Percentiles rank a stretch among this genome's conserved stretches.
Conservation (phyloP, 2,888 invertebrate genomes). For the Acanthosepion lycidas region DNA sequence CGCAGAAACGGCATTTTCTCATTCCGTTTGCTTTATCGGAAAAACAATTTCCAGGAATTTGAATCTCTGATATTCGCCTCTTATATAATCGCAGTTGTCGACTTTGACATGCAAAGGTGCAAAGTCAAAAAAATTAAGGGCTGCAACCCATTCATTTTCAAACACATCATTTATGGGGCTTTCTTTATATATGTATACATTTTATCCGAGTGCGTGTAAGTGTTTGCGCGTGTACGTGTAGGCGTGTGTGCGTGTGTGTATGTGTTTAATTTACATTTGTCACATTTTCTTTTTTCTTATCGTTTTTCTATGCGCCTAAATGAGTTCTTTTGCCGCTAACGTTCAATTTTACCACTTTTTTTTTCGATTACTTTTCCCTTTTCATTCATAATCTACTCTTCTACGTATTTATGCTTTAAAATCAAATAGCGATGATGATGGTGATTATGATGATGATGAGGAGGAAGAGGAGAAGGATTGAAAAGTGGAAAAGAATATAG, state of each 20-base stretch:
- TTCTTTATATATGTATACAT: background rate
- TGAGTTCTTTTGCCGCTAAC: background rate
- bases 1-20: background rate
- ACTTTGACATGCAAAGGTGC: slow-evolving; percentile 10
- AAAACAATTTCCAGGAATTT: background rate
- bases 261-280: background rate
- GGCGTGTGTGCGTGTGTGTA: background rate
- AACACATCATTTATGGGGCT: background rate
- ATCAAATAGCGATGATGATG: background rate
- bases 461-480: background rate
- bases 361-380: background rate
- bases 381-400: no score
- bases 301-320: background rate
- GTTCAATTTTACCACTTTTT: background rate
- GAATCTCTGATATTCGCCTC: slow-evolving; percentile 11
- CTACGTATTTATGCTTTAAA: no score
- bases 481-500: background rate
- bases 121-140: background rate
- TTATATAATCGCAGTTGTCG: background rate
- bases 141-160: background rate
- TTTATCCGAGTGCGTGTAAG: background rate
- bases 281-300: background rate
- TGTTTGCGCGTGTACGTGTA: background rate
- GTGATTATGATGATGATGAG: background rate
- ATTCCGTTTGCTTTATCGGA: background rate